These are phyloP conservation scores for Equus quagga DNA, from an alignment of 2,113 vertebrate species.

Conservation along the genomic window DNA sequence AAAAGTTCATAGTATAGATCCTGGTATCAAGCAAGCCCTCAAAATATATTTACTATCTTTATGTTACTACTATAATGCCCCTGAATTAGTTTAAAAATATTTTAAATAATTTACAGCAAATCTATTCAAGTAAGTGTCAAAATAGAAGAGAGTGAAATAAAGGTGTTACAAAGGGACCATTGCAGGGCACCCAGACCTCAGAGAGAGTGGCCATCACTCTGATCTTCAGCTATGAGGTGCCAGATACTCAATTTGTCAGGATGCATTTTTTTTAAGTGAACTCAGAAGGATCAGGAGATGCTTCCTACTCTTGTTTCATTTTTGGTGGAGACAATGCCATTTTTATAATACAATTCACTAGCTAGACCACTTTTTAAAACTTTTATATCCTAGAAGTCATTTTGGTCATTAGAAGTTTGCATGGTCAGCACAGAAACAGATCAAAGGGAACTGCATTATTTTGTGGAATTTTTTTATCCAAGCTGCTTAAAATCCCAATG, in stretches of 20 bases:
- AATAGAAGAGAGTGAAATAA: neutral
- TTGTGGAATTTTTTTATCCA: neutral
- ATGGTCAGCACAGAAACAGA: neutral
- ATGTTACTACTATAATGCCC: neutral
- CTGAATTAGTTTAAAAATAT: neutral
- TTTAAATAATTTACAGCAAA: neutral
- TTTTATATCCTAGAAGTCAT: neutral
- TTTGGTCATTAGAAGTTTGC: neutral
- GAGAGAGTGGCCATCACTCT: neutral
- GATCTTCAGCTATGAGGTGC: neutral
- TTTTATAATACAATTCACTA: neutral
- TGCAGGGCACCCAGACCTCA: neutral
- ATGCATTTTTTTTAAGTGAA: neutral
- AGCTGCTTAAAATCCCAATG: neutral
- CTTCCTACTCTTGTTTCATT: neutral
- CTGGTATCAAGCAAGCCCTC: neutral
- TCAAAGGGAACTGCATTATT: neutral
- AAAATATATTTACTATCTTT: neutral
- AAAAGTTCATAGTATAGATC: neutral
- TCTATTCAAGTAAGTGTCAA: neutral
- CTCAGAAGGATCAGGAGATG: neutral
- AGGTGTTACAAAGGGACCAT: neutral
- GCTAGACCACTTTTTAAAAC: neutral
- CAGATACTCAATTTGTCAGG: neutral
- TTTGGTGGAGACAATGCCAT: neutral